A percentile compares a stretch with the other conserved stretches of the same genome.
Evolutionary conservation across 2,888 invertebrate genomes (phyloP).

Genomic region (Leptinotarsa peninsularis): DNA sequence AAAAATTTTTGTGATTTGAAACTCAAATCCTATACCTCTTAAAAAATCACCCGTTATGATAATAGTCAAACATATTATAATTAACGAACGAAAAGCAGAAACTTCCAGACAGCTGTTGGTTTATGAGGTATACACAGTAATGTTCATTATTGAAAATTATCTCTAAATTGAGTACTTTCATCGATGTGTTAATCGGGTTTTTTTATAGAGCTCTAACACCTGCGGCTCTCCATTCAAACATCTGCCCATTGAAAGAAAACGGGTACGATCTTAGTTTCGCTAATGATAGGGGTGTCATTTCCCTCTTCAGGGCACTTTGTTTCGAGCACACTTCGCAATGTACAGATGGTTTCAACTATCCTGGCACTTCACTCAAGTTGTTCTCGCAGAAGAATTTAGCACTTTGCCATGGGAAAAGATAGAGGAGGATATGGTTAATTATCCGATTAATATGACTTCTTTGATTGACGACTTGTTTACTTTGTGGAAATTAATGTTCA

Average conservation of each 20-base stretch:
- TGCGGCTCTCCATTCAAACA: background rate
- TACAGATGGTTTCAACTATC: background rate
- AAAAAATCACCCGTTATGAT: no score
- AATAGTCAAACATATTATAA: no score
- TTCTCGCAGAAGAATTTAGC: background rate
- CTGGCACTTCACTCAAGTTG: no score
- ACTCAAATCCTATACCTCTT: no score
- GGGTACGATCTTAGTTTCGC: background rate
- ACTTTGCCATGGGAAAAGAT: background rate
- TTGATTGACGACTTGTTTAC: no score
- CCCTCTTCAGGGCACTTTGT: background rate
- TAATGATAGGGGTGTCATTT: constrained; percentile 7
- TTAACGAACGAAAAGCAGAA: no score
- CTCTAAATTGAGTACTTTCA: background rate
- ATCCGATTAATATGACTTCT: no score
- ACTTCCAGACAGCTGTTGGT: background rate
- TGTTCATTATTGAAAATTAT: background rate
- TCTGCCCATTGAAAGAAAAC: background rate
- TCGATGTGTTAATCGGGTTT: background rate
- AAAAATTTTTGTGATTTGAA: no score
- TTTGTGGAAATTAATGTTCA: no score
- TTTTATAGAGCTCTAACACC: background rate
- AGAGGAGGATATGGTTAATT: no score
- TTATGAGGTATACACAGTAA: background rate
- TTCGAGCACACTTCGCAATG: background rate